phyloP scores from a whole-genome alignment of 2,797 vertebrate genomes.

The Hipposideros larvatus region DNA sequence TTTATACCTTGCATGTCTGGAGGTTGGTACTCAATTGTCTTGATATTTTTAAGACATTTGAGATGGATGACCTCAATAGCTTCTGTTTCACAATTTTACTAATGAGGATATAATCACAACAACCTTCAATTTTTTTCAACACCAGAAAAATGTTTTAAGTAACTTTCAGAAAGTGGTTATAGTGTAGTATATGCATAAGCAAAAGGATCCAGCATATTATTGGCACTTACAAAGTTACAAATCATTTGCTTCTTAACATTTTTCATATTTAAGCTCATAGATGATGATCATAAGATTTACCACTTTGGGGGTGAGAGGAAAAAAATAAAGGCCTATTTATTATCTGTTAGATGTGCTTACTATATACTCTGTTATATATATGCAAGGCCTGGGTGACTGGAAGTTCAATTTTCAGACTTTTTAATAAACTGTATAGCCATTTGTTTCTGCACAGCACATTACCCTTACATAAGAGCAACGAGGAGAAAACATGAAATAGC shows the following conservation, averaged over 20 bases:
- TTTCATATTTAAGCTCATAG: slow-evolving; percentile 84
- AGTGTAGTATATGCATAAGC: slow-evolving; percentile 88
- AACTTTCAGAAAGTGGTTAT: slow-evolving; percentile 92
- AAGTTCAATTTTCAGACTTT: slow-evolving; percentile 89
- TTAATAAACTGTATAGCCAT: slow-evolving; percentile 93
- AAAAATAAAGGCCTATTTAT: slow-evolving; percentile 88
- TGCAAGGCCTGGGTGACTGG: slow-evolving; percentile 87
- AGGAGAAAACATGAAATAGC: slow-evolving; percentile 95
- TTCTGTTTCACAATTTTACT: background rate
- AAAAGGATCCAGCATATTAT: slow-evolving; percentile 84
- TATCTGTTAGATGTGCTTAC: slow-evolving; percentile 88
- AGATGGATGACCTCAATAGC: background rate
- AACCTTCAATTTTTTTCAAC: slow-evolving; percentile 77
- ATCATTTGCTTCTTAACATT: slow-evolving; percentile 84
- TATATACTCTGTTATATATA: slow-evolving; percentile 89
- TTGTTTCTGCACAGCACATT: slow-evolving; percentile 93
- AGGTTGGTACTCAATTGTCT: background rate
- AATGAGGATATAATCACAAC: slow-evolving; percentile 31
- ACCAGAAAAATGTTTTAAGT: slow-evolving; percentile 91
- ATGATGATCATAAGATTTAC: slow-evolving; percentile 84
- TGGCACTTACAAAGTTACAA: slow-evolving; percentile 88
- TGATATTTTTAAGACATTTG: slow-evolving; percentile 34
- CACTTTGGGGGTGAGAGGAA: slow-evolving; percentile 80
- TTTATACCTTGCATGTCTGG: slow-evolving; percentile 13
- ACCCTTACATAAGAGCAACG: slow-evolving; percentile 93